Evolutionary conservation across 2,113 vertebrate genomes (phyloP).

Genomic region (Melanerpes formicivorus): DNA sequence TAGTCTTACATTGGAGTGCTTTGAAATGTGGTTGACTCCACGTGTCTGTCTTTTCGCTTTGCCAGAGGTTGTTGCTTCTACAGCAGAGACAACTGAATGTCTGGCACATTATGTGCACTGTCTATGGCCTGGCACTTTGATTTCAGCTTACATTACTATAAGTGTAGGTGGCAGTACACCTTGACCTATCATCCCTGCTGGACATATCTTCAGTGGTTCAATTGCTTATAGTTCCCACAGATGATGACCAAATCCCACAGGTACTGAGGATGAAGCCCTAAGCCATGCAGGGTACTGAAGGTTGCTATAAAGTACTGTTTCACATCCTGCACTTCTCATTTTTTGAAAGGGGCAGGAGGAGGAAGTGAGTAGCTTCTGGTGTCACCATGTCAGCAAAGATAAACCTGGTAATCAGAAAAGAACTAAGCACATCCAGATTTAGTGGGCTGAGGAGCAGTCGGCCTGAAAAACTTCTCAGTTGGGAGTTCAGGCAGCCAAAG

Average conservation of each 20-base stretch:
- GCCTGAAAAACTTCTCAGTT: background rate
- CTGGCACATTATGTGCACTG: background rate
- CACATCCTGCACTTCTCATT: accelerated
- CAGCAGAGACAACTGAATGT: background rate
- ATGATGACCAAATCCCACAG: background rate
- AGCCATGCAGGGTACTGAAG: background rate
- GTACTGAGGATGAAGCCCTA: background rate
- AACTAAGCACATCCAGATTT: background rate
- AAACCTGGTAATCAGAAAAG: background rate
- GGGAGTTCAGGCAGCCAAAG: background rate
- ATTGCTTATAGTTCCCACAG: background rate
- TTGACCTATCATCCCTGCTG: background rate
- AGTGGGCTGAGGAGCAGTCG: background rate
- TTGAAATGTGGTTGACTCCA: background rate
- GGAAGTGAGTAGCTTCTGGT: background rate
- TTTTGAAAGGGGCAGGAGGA: background rate
- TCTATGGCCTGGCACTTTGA: background rate
- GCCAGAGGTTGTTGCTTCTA: background rate
- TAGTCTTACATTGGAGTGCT: background rate
- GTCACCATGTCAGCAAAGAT: background rate
- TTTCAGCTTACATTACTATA: background rate
- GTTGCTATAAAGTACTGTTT: background rate
- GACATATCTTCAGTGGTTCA: background rate
- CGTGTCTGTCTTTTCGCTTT: background rate
- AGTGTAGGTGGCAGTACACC: background rate